Base-by-base conservation (phyloP, 2,888 invertebrate species). In the Ypsolopha scabrella region DNA sequence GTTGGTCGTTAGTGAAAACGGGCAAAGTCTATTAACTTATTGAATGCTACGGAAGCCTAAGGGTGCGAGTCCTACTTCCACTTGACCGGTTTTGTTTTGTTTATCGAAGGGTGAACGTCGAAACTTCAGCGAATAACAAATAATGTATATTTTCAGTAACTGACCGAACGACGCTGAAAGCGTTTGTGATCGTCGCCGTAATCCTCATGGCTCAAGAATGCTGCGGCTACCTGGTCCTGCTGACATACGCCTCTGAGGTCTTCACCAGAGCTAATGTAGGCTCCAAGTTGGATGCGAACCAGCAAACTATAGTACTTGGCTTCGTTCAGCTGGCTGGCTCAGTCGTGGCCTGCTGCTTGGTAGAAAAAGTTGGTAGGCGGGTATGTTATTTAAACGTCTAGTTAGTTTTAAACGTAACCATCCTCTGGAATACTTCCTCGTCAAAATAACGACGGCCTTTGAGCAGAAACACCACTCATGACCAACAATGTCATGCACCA, bases 331-430 rank as follows among this genome's bases (percentile, higher is more conserved):
- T 54, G 7, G 7, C 34, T 7, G 54, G 54, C 11, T 52, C 54
- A 6, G 10, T 52, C 7, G 14, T 47, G 11, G 54, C 54, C 10
- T 14, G 44, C 38, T 52, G 46, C 35, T n/a, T 52, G 10, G 49
- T 54, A n/a, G 54, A 54, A 24, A 52, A 39, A 33, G 43, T 46
- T 36, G 54, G 54, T 8, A 43, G 54, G 41, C 50, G 51, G 54
- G 54, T 54, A 8, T 38, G 38, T 38, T 38, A 49, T 10, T 41
- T 6, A 43, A 13, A 38, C 6, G 4, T 24, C 24, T 3, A 3
- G 2, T 3, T 24, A 2, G 4, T 24, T 24, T 24, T 24, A 24
- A 24, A 24, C 24, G 24, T 24, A 24, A 24, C 24, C 24, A 24
- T 24, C 24, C 24, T 24, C 24, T 24, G 24, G 24, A 24, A 24